Evolutionary conservation across 2,888 invertebrate genomes (phyloP).

Genomic region (Ischnura elegans): DNA sequence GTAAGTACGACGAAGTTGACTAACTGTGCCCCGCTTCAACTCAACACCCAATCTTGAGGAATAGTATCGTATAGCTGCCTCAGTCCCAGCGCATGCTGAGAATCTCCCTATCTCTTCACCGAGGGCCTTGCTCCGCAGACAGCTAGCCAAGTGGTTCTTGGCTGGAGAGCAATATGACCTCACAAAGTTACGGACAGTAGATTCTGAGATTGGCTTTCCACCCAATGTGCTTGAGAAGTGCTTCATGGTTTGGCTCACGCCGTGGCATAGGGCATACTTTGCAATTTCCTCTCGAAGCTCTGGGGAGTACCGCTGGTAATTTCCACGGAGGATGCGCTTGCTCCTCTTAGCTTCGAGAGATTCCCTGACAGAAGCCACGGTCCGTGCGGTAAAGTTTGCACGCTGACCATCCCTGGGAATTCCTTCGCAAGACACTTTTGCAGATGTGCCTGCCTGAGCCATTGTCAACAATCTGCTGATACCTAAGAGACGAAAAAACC

Average conservation of each 20-base stretch:
- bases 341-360: constrained; percentile 73
- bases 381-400: constrained; percentile 72
- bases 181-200: constrained; percentile 74
- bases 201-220: constrained; percentile 73
- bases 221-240: constrained; percentile 73
- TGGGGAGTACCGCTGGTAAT: constrained; percentile 73
- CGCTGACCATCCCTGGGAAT: constrained; percentile 69
- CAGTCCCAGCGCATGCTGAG: constrained; percentile 73
- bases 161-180: constrained; percentile 72
- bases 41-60: constrained; percentile 72
- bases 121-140: not conserved
- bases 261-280: constrained; percentile 73
- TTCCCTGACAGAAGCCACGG: constrained; percentile 73
- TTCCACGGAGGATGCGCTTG: constrained; percentile 73
- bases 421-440: not conserved
- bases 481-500: not conserved
- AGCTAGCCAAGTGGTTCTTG: constrained; percentile 68
- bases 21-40: constrained; percentile 72
- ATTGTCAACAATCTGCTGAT: not conserved
- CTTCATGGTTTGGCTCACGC: constrained; percentile 72
- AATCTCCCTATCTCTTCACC: constrained; percentile 73
- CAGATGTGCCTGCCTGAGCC: not conserved
- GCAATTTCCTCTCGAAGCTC: constrained; percentile 74
- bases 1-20: constrained; percentile 73
- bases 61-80: constrained; percentile 73